These are phyloP conservation scores for Macaca mulatta DNA, from an alignment of 2,113 vertebrate genomes.

Conservation along the genomic window DNA sequence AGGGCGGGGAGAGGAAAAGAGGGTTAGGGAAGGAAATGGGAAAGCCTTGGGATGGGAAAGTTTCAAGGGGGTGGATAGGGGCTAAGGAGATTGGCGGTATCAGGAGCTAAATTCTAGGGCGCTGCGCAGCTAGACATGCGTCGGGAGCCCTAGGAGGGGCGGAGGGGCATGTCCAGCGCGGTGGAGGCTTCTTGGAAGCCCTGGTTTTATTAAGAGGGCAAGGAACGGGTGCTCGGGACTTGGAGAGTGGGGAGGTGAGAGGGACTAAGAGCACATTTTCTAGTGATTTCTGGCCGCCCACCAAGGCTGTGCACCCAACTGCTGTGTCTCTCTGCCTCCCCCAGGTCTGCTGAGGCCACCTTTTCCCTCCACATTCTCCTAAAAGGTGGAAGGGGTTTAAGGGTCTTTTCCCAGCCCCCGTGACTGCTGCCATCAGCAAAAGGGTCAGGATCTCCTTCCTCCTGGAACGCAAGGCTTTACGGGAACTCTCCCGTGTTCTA, in stretches of 20 bases:
- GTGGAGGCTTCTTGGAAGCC: neutral
- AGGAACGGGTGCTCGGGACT: neutral
- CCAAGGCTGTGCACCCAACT: neutral
- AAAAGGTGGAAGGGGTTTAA: neutral
- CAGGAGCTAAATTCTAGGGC: neutral
- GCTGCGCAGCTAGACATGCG: neutral
- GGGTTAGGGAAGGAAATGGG: neutral
- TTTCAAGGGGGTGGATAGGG: neutral
- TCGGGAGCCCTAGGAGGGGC: neutral
- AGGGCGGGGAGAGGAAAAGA: neutral
- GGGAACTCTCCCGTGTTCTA: neutral
- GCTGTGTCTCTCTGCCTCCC: neutral
- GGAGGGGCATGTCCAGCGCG: too few species aligned
- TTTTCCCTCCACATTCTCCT: neutral
- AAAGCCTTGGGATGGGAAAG: neutral
- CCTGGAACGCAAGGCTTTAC: neutral
- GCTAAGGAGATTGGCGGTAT: neutral
- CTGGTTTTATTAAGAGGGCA: neutral
- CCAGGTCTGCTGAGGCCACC: too few species aligned
- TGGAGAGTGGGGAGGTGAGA: too few species aligned
- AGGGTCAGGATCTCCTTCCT: neutral
- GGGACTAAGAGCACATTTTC: neutral
- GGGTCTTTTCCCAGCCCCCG: neutral
- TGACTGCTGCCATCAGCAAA: neutral
- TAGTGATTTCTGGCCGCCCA: neutral